A percentile compares a stretch with the other conserved stretches of the same genome.
These are phyloP conservation scores for Palythoa caribaeorum DNA, from an alignment of 92 coral and sea anemone genomes.

Conservation along the genomic window DNA sequence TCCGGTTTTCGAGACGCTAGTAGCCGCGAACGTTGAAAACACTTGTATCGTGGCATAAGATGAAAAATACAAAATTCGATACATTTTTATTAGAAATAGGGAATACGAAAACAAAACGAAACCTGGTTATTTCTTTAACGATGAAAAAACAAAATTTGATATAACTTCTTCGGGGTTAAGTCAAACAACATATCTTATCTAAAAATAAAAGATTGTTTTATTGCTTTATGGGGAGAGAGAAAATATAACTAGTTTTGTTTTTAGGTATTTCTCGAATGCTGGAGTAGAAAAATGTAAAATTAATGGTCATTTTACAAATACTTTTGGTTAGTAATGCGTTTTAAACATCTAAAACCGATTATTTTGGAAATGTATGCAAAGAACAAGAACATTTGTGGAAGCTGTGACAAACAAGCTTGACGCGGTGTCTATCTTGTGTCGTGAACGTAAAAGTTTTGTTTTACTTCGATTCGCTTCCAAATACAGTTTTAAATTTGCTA, in stretches of 20 bases:
- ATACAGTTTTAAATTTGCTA: not conserved
- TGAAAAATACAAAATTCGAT: not conserved
- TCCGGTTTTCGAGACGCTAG: not conserved
- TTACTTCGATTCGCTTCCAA: not conserved
- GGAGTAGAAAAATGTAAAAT: too few species aligned
- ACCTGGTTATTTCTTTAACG: too few species aligned
- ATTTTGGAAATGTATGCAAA: not conserved
- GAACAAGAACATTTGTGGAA: not conserved
- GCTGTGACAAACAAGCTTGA: not conserved
- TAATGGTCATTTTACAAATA: not conserved
- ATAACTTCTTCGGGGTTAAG: too few species aligned
- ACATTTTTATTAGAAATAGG: not conserved
- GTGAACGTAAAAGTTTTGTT: not conserved
- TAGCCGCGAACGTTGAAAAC: too few species aligned
- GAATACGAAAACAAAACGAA: too few species aligned
- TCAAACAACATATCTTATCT: too few species aligned
- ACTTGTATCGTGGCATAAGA: not conserved
- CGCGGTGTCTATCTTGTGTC: not conserved
- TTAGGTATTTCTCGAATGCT: not conserved
- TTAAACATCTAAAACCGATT: not conserved
- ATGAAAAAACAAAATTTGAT: too few species aligned
- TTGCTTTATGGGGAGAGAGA: not conserved
- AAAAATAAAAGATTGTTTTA: too few species aligned
- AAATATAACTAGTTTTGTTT: not conserved
- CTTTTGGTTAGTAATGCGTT: not conserved